Conservation (phyloP, 2,888 invertebrate species). For the Pherbina coryleti region DNA sequence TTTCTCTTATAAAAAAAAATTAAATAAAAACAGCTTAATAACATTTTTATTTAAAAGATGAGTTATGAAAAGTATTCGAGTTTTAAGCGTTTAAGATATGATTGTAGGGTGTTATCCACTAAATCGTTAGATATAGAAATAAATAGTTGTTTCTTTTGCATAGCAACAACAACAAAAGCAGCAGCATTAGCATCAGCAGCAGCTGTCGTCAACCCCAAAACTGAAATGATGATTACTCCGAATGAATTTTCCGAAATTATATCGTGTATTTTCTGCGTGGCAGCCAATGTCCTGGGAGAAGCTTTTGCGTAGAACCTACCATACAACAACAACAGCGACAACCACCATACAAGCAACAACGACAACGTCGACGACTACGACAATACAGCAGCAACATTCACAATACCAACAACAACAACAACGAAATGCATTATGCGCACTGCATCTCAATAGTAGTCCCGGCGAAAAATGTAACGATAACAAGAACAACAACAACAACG, state of each 20-base stretch:
- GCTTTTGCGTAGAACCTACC: slow-evolving; percentile 26
- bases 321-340: neutral
- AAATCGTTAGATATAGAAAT: no score
- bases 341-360: neutral
- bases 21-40: no score
- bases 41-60: no score
- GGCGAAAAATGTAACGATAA: slow-evolving; percentile 26
- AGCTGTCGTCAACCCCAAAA: neutral
- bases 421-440: slow-evolving; percentile 36
- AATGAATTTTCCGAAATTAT: slow-evolving; percentile 25
- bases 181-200: no score
- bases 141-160: no score
- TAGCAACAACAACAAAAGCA: no score
- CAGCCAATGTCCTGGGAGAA: slow-evolving; percentile 19
- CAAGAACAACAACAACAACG: slow-evolving; percentile 13
- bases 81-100: no score
- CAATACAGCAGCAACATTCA: neutral
- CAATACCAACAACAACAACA: neutral
- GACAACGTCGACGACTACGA: slow-evolving; percentile 1
- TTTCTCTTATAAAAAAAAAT: no score
- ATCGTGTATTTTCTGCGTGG: slow-evolving; percentile 1
- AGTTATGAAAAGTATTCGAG: no score
- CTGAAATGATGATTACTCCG: neutral
- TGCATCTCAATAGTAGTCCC: slow-evolving; percentile 39
- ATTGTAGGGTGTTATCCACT: no score